These are phyloP conservation scores for Tragopan temminckii DNA, from an alignment of 2,797 vertebrate genomes.

Conservation along the genomic window DNA sequence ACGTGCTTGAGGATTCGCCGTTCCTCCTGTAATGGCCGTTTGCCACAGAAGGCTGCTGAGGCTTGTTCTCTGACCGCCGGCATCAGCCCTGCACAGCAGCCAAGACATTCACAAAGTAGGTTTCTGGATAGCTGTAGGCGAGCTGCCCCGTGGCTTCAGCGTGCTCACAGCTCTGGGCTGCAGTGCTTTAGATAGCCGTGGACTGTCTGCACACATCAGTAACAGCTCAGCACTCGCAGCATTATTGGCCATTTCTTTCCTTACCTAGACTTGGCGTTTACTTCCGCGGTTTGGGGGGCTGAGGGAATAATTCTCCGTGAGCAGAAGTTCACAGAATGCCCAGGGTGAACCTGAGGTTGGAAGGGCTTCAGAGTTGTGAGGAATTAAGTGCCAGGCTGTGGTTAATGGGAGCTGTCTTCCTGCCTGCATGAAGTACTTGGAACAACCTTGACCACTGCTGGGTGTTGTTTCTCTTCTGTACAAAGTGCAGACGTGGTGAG, in stretches of 20 bases:
- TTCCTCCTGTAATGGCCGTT: background rate
- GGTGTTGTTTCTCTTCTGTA: background rate
- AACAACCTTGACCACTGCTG: background rate
- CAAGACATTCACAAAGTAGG: background rate
- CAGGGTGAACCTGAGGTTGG: background rate
- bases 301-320: background rate
- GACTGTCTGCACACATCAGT: accelerated
- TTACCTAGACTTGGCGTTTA: background rate
- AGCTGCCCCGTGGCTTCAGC: background rate
- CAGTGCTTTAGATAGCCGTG: background rate
- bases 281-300: background rate
- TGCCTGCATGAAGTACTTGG: background rate
- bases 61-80: background rate
- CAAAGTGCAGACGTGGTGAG: background rate
- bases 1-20: background rate
- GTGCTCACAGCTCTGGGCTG: background rate
- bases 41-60: background rate
- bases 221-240: background rate
- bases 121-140: background rate
- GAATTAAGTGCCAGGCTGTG: background rate
- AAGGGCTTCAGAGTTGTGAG: background rate
- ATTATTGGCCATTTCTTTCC: background rate
- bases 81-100: background rate
- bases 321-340: background rate
- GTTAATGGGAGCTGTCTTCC: background rate